Evolutionary conservation across 1,140 invertebrate species (phyloP).

Genomic region (Laupala kohalensis): DNA sequence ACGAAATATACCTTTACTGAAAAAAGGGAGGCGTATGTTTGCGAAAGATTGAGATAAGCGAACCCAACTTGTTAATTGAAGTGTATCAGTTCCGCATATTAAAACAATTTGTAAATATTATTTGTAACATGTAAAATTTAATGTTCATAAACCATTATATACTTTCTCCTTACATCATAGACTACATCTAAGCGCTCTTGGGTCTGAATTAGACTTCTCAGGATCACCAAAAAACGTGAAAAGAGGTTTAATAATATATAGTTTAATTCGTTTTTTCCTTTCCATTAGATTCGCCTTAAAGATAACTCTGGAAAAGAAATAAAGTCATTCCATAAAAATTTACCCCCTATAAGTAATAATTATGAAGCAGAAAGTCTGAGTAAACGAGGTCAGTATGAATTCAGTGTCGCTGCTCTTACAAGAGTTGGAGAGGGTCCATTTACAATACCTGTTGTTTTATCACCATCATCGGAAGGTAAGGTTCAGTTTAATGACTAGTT

Average conservation of each 20-base stretch:
- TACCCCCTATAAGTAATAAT: constrained; percentile 20
- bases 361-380: constrained; percentile 24
- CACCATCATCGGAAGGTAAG: constrained; percentile 55
- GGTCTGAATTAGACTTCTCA: too few relatives aligned
- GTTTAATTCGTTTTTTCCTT: neutral
- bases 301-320: neutral
- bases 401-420: constrained; percentile 74
- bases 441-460: constrained; percentile 58
- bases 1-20: too few relatives aligned
- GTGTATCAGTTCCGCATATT: neutral
- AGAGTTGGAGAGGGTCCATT: constrained; percentile 59
- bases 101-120: too few relatives aligned
- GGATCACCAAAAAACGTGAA: too few relatives aligned
- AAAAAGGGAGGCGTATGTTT: too few relatives aligned
- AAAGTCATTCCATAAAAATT: constrained; percentile 11
- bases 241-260: too few relatives aligned
- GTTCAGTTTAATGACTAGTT: neutral
- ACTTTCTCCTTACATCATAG: too few relatives aligned
- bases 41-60: too few relatives aligned
- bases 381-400: constrained; percentile 47
- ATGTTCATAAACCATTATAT: too few relatives aligned
- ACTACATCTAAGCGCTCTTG: too few relatives aligned
- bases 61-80: neutral
- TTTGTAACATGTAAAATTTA: too few relatives aligned
- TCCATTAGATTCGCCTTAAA: neutral